These are phyloP conservation scores for Mayetiola destructor DNA, from an alignment of 2,888 invertebrate species.

Conservation along the genomic window DNA sequence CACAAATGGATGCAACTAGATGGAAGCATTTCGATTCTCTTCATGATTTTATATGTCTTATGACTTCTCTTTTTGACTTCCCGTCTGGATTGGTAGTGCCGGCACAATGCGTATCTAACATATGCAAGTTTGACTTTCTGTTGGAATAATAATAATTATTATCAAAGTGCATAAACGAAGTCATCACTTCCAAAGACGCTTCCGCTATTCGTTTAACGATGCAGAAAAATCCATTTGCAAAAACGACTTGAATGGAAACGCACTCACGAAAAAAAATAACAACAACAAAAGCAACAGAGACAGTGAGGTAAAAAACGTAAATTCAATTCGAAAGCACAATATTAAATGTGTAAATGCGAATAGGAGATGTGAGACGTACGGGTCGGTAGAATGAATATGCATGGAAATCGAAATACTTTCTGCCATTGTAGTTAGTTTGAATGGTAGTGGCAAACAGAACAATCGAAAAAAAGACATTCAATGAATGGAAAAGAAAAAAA, in stretches of 20 bases:
- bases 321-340: constrained; percentile 4
- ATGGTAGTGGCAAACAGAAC: constrained; percentile 3
- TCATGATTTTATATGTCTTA: too few relatives aligned
- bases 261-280: too few relatives aligned
- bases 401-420: too few relatives aligned
- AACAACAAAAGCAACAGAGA: not conserved
- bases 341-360: constrained; percentile 5
- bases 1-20: too few relatives aligned
- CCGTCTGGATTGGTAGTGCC: too few relatives aligned
- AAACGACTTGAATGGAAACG: too few relatives aligned
- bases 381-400: not conserved
- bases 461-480: constrained; percentile 11
- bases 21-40: too few relatives aligned
- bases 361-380: not conserved
- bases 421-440: too few relatives aligned
- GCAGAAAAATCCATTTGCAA: constrained; percentile 12
- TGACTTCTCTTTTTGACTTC: too few relatives aligned
- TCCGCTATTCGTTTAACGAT: constrained; percentile 10
- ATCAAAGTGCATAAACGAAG: constrained; percentile 12
- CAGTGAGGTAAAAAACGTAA: too few relatives aligned
- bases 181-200: constrained; percentile 11
- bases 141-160: not conserved
- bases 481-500: constrained; percentile 1
- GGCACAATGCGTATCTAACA: too few relatives aligned
- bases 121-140: too few relatives aligned